These are phyloP conservation scores for Diogma glabrata DNA, from an alignment of 2,888 invertebrate genomes.

Conservation along the genomic window DNA sequence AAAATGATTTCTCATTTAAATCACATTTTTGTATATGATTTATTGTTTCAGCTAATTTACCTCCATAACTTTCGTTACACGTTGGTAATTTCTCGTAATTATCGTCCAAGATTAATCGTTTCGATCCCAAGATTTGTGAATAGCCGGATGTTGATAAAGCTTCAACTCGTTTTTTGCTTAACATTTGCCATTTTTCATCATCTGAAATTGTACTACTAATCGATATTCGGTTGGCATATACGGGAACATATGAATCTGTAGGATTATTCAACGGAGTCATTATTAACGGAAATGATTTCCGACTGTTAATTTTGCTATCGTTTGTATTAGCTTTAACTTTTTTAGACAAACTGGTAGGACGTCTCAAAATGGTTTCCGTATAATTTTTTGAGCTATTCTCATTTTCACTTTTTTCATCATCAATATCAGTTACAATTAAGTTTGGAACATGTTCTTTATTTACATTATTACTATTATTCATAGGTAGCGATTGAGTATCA, in stretches of 20 bases:
- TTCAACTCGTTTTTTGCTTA: slow-evolving; percentile 30
- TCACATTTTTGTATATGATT: slow-evolving; percentile 5
- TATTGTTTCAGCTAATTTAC: background rate
- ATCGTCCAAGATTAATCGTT: slow-evolving; percentile 1
- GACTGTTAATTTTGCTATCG: slow-evolving; percentile 23
- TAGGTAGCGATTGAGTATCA: background rate
- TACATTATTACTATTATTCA: no score
- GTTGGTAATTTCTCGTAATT: background rate
- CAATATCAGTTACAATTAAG: slow-evolving; percentile 1
- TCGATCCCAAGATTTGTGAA: slow-evolving; percentile 18
- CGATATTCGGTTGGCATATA: slow-evolving; percentile 32
- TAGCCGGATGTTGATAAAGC: slow-evolving; percentile 22
- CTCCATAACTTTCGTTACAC: background rate
- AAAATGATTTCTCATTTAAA: background rate
- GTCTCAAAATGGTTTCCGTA: background rate
- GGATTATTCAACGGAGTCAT: slow-evolving; percentile 6
- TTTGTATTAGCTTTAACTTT: slow-evolving; percentile 8
- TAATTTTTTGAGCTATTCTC: background rate
- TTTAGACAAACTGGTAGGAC: background rate
- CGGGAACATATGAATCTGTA: slow-evolving; percentile 31
- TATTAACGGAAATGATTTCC: slow-evolving; percentile 5
- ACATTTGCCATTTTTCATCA: slow-evolving; percentile 36
- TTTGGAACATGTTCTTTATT: slow-evolving; percentile 6
- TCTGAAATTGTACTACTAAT: slow-evolving; percentile 31
- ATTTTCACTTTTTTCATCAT: background rate